These are phyloP conservation scores for Myrmecophaga tridactyla DNA, from an alignment of 2,113 vertebrate species.

Conservation along the genomic window DNA sequence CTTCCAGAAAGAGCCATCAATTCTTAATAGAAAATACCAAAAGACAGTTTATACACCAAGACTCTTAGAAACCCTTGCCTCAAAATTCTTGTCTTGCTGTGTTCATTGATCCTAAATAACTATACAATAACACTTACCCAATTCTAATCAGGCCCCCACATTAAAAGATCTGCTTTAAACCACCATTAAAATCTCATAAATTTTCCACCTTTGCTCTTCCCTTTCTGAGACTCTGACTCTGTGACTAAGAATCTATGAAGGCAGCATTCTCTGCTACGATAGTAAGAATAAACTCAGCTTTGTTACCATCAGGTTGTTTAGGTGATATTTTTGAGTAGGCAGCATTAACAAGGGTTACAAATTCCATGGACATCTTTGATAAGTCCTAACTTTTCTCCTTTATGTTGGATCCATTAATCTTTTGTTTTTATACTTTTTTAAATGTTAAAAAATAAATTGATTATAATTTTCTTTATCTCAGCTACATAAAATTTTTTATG, in stretches of 20 bases:
- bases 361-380: background rate
- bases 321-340: background rate
- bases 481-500: background rate
- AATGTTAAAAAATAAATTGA: background rate
- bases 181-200: background rate
- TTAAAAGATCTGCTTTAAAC: conserved; percentile 32
- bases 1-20: background rate
- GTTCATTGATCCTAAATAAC: background rate
- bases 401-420: background rate
- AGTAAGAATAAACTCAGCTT: background rate
- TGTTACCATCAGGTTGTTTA: background rate
- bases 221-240: background rate
- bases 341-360: background rate
- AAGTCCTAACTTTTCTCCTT: background rate
- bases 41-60: background rate
- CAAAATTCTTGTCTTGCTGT: background rate
- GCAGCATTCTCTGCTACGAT: background rate
- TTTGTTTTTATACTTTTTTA: background rate
- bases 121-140: background rate
- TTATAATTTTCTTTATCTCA: background rate
- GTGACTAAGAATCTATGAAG: background rate
- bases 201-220: background rate
- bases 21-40: background rate
- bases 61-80: background rate
- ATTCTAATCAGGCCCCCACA: background rate